These are phyloP conservation scores for Ptilodon capucinus DNA, from an alignment of 2,888 invertebrate species.

Conservation along the genomic window DNA sequence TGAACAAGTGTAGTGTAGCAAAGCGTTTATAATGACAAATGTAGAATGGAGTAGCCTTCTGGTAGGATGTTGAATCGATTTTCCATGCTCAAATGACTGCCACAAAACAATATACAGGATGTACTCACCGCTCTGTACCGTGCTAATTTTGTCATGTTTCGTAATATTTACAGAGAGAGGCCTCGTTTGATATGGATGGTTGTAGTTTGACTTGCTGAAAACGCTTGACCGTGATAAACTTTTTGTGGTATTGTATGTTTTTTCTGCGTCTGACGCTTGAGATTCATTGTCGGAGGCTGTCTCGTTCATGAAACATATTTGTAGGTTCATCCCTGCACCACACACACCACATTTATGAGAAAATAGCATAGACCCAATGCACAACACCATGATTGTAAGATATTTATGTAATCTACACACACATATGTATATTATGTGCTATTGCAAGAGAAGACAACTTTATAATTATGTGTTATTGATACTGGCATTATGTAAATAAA, in stretches of 20 bases:
- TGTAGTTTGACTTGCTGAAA: constrained; percentile 71
- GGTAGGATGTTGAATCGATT: constrained; percentile 25
- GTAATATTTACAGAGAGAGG: constrained; percentile 74
- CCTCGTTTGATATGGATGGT: constrained; percentile 77
- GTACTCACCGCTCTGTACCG: constrained; percentile 70
- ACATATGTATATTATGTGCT: not conserved
- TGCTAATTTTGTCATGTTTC: constrained; percentile 72
- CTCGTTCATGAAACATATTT: constrained; percentile 98
- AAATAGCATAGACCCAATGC: constrained; percentile 45
- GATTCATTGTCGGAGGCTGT: constrained; percentile 93
- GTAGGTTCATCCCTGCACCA: constrained; percentile 92
- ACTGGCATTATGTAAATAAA: too few relatives aligned
- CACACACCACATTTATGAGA: constrained; percentile 40
- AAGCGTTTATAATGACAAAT: constrained; percentile 6
- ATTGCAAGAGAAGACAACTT: not conserved
- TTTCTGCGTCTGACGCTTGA: constrained; percentile 88
- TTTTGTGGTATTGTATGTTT: constrained; percentile 63
- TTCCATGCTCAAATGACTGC: constrained; percentile 16
- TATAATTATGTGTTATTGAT: too few relatives aligned
- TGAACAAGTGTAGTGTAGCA: not conserved
- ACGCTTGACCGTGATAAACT: constrained; percentile 68
- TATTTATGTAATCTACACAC: constrained; percentile 11
- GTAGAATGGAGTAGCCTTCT: constrained; percentile 6
- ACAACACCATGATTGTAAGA: constrained; percentile 15
- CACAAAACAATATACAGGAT: constrained; percentile 37